A percentile compares a stretch with the other conserved stretches of the same genome.
These are phyloP conservation scores for Lampris megalopsis DNA, from an alignment of 2,113 vertebrate genomes.

Conservation along the genomic window DNA sequence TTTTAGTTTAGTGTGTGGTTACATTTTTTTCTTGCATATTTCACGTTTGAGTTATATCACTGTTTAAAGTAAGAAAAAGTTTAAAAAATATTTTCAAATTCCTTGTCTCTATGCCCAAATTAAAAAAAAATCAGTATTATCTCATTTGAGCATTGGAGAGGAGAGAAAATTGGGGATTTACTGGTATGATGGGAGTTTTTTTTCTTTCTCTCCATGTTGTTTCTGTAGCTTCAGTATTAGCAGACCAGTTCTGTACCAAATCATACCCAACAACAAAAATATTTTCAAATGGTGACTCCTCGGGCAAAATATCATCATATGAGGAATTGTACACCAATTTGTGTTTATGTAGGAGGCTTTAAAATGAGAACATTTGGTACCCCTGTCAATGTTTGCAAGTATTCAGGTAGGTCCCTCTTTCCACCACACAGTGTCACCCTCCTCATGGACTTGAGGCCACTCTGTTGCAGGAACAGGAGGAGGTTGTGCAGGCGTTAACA, in stretches of 20 bases:
- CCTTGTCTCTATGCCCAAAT: no score
- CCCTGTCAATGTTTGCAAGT: neutral
- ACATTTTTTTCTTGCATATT: no score
- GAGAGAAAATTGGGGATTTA: neutral
- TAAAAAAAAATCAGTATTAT: no score
- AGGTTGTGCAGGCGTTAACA: neutral
- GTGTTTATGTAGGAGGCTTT: neutral
- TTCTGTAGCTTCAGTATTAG: neutral
- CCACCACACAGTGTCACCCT: conserved; percentile 72
- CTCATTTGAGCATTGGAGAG: no score
- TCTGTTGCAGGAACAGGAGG: conserved; percentile 38
- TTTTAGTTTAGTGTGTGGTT: no score
- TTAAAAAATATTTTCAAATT: no score
- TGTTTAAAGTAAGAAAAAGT: no score
- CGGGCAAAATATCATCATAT: no score
- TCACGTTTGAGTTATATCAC: no score
- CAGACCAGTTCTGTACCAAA: neutral
- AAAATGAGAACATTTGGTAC: neutral
- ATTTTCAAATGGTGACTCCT: neutral
- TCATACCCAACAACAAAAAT: neutral
- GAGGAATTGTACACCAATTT: neutral
- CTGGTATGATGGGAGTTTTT: neutral
- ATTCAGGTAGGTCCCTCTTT: conserved; percentile 37
- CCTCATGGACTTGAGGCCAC: conserved; percentile 25
- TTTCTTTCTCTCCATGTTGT: no score